Evolutionary conservation across 2,797 vertebrate genomes (phyloP).

Genomic region (Cephalopachus bancanus): DNA sequence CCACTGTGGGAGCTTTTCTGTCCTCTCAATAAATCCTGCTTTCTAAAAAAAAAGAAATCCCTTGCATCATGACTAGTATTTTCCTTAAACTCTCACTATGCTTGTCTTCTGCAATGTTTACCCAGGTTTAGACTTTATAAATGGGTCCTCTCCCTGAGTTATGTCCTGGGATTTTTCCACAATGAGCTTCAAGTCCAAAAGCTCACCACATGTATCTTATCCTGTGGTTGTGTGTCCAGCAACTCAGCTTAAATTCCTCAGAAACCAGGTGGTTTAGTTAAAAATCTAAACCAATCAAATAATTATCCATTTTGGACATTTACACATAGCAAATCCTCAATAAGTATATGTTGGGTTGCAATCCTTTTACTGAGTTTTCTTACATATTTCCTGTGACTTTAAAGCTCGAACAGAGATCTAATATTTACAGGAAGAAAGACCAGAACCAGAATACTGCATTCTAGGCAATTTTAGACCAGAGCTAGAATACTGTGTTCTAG

Average conservation of each 20-base stretch:
- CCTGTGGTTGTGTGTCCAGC: not conserved
- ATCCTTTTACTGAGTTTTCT: not conserved
- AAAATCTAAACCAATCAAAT: not conserved
- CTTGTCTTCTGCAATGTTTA: not conserved
- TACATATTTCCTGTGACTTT: not conserved
- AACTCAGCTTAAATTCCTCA: not conserved
- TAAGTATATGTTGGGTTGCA: not conserved
- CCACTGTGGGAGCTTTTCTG: too few relatives aligned
- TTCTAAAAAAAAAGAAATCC: not conserved
- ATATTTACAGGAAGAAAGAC: not conserved
- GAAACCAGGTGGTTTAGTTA: not conserved
- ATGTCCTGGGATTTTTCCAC: not conserved
- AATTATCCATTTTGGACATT: not conserved
- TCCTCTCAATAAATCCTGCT: too few relatives aligned
- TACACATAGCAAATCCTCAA: not conserved
- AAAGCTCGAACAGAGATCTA: not conserved
- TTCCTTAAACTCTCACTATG: not conserved
- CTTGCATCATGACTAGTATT: not conserved
- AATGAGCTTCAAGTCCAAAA: not conserved
- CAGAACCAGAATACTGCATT: not conserved
- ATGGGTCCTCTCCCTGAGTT: not conserved
- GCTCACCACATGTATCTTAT: not conserved
- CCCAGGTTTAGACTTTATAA: not conserved
- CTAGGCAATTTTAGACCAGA: not conserved
- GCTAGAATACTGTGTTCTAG: not conserved